These are phyloP conservation scores for Halotydeus destructor DNA, from an alignment of 1,140 invertebrate species.

Conservation along the genomic window DNA sequence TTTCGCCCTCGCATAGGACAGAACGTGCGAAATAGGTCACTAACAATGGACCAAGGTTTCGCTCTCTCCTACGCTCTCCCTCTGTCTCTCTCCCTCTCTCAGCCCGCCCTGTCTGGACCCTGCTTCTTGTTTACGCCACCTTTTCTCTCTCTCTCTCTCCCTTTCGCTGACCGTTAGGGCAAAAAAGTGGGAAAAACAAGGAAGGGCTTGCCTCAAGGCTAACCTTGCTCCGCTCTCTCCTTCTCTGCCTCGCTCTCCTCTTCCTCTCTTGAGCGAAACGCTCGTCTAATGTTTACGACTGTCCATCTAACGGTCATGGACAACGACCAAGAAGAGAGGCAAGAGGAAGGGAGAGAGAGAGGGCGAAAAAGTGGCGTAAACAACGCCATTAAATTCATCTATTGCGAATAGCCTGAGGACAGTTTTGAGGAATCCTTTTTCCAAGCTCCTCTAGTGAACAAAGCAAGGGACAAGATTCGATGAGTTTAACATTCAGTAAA, in stretches of 20 bases:
- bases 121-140: not conserved
- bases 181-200: not conserved
- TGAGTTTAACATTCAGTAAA: too few relatives aligned
- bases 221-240: not conserved
- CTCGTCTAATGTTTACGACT: too few relatives aligned
- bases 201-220: not conserved
- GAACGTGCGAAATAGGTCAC: not conserved
- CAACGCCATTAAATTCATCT: not conserved
- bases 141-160: not conserved
- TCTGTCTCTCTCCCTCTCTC: too few relatives aligned
- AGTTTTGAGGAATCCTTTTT: too few relatives aligned
- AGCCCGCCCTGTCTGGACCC: not conserved
- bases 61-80: too few relatives aligned
- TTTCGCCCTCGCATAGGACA: too few relatives aligned
- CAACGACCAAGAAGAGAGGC: not conserved
- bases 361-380: not conserved
- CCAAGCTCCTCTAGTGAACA: too few relatives aligned
- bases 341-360: conserved; percentile 2
- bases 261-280: not conserved
- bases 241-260: not conserved
- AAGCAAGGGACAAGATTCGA: too few relatives aligned
- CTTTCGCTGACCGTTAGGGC: not conserved
- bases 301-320: not conserved
- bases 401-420: not conserved
- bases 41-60: too few relatives aligned